A percentile compares a stretch with the other conserved stretches of the same genome.
These are phyloP conservation scores for Tetramorium bicarinatum DNA, from an alignment of 2,888 invertebrate species.

Conservation along the genomic window DNA sequence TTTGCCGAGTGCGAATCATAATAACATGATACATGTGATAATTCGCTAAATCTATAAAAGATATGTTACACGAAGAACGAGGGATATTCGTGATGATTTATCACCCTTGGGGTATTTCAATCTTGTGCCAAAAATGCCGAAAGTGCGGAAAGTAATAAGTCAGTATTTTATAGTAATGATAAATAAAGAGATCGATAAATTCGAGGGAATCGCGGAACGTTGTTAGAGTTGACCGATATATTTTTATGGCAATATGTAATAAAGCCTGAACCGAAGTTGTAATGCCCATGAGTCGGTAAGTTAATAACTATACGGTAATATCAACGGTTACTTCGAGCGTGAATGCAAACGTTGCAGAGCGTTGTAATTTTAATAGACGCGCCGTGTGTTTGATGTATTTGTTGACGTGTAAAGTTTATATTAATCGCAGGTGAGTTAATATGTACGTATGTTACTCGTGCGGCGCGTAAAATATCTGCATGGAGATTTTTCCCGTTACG, in stretches of 20 bases:
- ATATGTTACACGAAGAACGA: not conserved
- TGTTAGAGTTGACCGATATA: not conserved
- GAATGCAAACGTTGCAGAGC: not conserved
- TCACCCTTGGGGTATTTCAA: not conserved
- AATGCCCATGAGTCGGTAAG: slow-evolving; percentile 25
- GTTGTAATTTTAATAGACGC: slow-evolving; percentile 29
- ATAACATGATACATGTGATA: not conserved
- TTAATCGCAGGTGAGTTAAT: slow-evolving; percentile 1
- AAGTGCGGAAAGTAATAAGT: not conserved
- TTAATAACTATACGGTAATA: slow-evolving; percentile 31
- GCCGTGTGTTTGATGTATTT: not conserved
- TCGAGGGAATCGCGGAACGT: not conserved
- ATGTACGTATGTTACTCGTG: not conserved
- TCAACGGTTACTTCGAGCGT: slow-evolving; percentile 4
- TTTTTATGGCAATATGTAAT: slow-evolving; percentile 6
- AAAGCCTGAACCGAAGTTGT: not conserved
- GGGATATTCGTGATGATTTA: not conserved
- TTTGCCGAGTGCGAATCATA: not conserved
- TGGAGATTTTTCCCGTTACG: not conserved
- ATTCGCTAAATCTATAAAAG: slow-evolving; percentile 22
- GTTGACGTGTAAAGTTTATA: slow-evolving; percentile 23
- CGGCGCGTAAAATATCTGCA: slow-evolving; percentile 14
- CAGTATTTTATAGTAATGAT: slow-evolving; percentile 26
- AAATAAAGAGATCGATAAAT: slow-evolving; percentile 39
- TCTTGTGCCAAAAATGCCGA: not conserved